These are phyloP conservation scores for Ginglymostoma cirratum DNA, from an alignment of 2,113 vertebrate genomes.

Conservation along the genomic window DNA sequence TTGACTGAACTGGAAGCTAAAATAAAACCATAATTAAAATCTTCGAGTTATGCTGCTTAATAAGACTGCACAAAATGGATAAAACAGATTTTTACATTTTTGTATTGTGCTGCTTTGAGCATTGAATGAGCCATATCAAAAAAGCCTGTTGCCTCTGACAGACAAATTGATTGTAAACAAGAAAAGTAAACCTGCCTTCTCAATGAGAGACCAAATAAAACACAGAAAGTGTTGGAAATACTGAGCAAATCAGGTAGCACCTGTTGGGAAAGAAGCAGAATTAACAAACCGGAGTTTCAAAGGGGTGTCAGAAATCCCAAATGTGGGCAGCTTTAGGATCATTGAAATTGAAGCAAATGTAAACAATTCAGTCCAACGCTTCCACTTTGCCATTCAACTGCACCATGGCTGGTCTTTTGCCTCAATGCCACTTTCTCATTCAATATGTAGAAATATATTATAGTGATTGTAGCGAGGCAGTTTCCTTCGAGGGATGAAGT, in stretches of 20 bases:
- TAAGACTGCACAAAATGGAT: not conserved
- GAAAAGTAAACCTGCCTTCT: not conserved
- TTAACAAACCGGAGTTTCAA: not conserved
- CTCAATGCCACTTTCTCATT: too few relatives aligned
- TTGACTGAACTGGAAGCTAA: not conserved
- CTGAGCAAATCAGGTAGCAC: not conserved
- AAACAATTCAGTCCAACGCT: too few relatives aligned
- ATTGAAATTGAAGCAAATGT: too few relatives aligned
- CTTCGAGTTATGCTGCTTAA: not conserved
- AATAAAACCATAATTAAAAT: conserved; percentile 4
- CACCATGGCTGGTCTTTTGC: too few relatives aligned
- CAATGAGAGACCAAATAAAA: not conserved
- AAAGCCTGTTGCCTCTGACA: not conserved
- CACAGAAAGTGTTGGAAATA: not conserved
- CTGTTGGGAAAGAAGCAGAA: not conserved
- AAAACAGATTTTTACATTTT: not conserved
- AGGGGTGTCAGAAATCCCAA: not conserved
- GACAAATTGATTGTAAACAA: not conserved
- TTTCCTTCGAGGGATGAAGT: too few relatives aligned
- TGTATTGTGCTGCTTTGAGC: not conserved
- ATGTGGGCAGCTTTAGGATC: not conserved
- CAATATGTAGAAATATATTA: too few relatives aligned
- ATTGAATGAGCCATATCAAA: not conserved
- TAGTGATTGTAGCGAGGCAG: too few relatives aligned
- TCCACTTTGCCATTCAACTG: too few relatives aligned